Evolutionary conservation across 1,140 invertebrate species (phyloP).

Genomic region (Neodiprion pinetum): DNA sequence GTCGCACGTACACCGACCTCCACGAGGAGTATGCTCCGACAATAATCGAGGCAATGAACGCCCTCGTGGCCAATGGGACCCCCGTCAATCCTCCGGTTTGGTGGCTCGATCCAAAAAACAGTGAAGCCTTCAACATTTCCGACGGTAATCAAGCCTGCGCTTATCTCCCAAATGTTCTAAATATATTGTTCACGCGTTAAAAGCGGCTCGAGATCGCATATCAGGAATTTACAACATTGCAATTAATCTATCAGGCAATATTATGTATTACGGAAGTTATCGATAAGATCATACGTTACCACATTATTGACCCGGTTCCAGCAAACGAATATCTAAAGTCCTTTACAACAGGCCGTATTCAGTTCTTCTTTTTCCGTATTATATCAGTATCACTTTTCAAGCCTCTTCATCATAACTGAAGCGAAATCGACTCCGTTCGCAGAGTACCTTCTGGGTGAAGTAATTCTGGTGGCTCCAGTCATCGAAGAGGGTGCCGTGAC

Average conservation of each 20-base stretch:
- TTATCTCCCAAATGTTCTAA: not conserved
- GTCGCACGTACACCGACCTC: constrained; percentile 67
- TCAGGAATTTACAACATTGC: too few species aligned
- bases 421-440: constrained; percentile 36
- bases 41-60: constrained; percentile 66
- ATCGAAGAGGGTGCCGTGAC: constrained; percentile 66
- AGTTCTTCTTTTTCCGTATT: too few species aligned
- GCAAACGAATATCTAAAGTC: too few species aligned
- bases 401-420: too few species aligned
- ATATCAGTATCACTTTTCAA: too few species aligned
- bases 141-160: constrained; percentile 59
- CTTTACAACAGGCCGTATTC: too few species aligned
- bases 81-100: constrained; percentile 84
- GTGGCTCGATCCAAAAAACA: constrained; percentile 79
- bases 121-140: constrained; percentile 66
- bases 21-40: constrained; percentile 69
- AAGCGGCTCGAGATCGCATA: too few species aligned
- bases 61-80: constrained; percentile 66
- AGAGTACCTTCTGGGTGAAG: constrained; percentile 82
- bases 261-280: too few species aligned
- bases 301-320: too few species aligned
- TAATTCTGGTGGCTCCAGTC: constrained; percentile 80
- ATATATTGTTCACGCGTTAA: too few species aligned
- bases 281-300: too few species aligned
- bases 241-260: too few species aligned